Base-by-base conservation (phyloP, 1,140 invertebrate species). In the Brachionus rubens region DNA sequence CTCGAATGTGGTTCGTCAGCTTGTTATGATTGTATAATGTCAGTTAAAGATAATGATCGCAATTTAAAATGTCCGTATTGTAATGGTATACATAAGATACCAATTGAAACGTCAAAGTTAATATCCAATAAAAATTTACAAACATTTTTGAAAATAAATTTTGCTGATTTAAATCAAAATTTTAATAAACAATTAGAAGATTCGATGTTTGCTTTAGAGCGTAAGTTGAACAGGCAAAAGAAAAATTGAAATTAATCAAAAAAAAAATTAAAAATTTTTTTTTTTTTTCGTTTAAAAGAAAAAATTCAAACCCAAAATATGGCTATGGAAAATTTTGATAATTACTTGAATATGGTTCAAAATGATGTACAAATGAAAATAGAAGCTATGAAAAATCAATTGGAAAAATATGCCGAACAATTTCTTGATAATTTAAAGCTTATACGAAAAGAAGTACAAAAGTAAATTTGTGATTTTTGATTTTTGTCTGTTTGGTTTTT, bases 181-280 rank as follows among this genome's bases (percentile, higher is more conserved):
- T 54, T 72, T 48, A 72, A 36, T 54, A 72, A 72, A 54, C 68
- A 72, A 40, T 26, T 72, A 33, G 68, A 72, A 21, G 68, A 72
- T 28, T 72, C 68, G 5, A 48, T 72, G 46, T 72, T 21, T 54
- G 68, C 33, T 21, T 33, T 72, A 24, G 68, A 72, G 40, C 68
- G 68, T 72, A 72, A 72, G 68, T 28, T 43, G n/a, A 19, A 1
- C 10, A 62, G 36, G 16, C 3, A 28, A 54, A 30, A 54, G 4
- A 26, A 14, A 24, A 5, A 4, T 54, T 9, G 5, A 46, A 46
- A 46, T 46, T 10, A 7, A 16, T 14, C 3, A 46, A 46, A 46
- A 46, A 46, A 46, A 46, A n/a, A n/a, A n/a, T n/a, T n/a, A n/a
- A n/a, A n/a, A n/a, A n/a, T n/a, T n/a, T n/a, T n/a, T n/a, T n/a